phyloP scores from a whole-genome alignment of 2,888 invertebrate genomes.

The Arctia plantaginis region DNA sequence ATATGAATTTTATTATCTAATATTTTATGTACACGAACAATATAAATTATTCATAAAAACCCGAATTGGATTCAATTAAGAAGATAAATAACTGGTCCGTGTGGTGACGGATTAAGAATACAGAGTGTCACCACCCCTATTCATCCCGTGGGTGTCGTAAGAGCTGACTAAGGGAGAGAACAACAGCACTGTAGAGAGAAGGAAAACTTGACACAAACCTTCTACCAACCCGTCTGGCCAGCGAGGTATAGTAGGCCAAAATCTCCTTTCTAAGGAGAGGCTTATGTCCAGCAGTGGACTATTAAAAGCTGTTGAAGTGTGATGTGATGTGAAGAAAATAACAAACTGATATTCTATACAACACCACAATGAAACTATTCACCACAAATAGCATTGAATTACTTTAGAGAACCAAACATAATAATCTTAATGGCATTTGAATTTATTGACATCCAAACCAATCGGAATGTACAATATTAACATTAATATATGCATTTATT shows the following conservation, averaged over 20 bases:
- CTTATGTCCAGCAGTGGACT: no score
- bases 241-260: no score
- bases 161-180: no score
- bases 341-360: not conserved
- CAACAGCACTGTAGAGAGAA: no score
- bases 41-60: not conserved
- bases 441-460: not conserved
- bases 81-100: no score
- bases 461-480: not conserved
- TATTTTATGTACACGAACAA: not conserved
- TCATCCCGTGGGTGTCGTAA: no score
- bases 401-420: not conserved
- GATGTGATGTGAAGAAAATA: not conserved
- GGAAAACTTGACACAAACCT: no score
- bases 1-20: not conserved
- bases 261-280: no score
- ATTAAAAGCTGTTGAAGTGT: no score
- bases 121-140: no score
- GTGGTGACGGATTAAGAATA: no score
- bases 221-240: no score
- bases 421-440: not conserved
- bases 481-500: not conserved
- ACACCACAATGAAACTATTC: constrained; percentile 5
- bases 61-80: not conserved
- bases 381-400: not conserved